Conservation (phyloP, 2,113 vertebrate genomes). For the Taxidea taxus region DNA sequence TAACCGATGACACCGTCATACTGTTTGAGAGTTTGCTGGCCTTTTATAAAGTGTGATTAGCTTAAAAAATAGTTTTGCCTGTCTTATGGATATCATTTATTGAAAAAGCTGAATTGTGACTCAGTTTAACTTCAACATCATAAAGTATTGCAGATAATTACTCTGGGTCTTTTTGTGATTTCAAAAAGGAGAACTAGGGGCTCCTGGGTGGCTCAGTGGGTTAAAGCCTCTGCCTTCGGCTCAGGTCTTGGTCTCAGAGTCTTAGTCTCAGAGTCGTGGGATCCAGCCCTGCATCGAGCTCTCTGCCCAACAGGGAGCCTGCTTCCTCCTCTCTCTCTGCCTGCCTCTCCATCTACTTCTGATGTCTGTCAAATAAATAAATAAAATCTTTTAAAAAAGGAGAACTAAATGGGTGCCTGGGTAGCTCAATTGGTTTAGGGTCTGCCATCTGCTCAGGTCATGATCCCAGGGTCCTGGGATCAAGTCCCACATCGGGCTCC, state of each 20-base stretch:
- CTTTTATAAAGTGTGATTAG: not conserved
- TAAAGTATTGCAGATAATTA: not conserved
- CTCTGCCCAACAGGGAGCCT: no score
- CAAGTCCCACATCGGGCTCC: no score
- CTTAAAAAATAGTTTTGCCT: not conserved
- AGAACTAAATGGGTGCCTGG: not conserved
- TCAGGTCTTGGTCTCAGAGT: no score
- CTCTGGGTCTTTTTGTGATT: not conserved
- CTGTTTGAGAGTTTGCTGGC: not conserved
- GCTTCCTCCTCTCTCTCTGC: no score
- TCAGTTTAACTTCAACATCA: not conserved
- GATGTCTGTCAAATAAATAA: not conserved
- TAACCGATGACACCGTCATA: not conserved
- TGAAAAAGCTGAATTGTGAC: not conserved
- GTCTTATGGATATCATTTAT: not conserved
- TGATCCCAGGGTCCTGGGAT: no score
- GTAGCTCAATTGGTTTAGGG: no score
- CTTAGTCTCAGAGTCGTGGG: no score
- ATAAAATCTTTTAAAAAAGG: not conserved
- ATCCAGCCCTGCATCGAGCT: no score
- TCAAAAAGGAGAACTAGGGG: not conserved
- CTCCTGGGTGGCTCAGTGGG: not conserved
- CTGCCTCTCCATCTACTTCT: no score
- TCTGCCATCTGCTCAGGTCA: no score
- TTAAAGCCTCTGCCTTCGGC: no score